A percentile compares a stretch with the other conserved stretches of the same genome.
Conservation (phyloP, 1,140 invertebrate species). For the Heliconius himera region DNA sequence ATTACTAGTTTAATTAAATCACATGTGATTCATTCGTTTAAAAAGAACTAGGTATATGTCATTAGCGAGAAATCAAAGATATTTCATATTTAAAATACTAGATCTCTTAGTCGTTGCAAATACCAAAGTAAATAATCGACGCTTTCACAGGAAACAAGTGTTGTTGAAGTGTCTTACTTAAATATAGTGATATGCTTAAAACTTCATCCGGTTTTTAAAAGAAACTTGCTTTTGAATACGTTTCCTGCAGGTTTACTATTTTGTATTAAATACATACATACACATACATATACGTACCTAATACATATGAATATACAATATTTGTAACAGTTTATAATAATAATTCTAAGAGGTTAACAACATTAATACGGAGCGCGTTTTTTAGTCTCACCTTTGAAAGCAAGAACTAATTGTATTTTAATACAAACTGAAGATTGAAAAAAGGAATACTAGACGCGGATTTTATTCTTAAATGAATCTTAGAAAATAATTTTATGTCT, state of each 20-base stretch:
- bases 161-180: slow-evolving; percentile 21
- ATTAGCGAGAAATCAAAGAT: not conserved
- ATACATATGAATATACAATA: no score
- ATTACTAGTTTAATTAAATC: no score
- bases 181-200: slow-evolving; percentile 28
- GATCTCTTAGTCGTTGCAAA: not conserved
- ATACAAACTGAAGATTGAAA: no score
- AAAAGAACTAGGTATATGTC: no score
- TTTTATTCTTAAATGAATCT: not conserved
- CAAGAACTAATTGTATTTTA: no score
- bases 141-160: slow-evolving; percentile 32
- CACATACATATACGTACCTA: no score
- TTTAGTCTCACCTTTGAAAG: not conserved
- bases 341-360: no score
- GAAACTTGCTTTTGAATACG: slow-evolving; percentile 18
- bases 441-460: no score
- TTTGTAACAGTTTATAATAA: no score
- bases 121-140: slow-evolving; percentile 9
- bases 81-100: slow-evolving; percentile 5
- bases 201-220: slow-evolving; percentile 22
- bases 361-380: no score
- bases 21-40: no score
- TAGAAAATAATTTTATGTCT: not conserved
- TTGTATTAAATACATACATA: not conserved
- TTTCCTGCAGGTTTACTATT: not conserved